A percentile compares a stretch with the other conserved stretches of the same genome.
These are phyloP conservation scores for Pogonophryne albipinna DNA, from an alignment of 2,797 vertebrate genomes.

Conservation along the genomic window DNA sequence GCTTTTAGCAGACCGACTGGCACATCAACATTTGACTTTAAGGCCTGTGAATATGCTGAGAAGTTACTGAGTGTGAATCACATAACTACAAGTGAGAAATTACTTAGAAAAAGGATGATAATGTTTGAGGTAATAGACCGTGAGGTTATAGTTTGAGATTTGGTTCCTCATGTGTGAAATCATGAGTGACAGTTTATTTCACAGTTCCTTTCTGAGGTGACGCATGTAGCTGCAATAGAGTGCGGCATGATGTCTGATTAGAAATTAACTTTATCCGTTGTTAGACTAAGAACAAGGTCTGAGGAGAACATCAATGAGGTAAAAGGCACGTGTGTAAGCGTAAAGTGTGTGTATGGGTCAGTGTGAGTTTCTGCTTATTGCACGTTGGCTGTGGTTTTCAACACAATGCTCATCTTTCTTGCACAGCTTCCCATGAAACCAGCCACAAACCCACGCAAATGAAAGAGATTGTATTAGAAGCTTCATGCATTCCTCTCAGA, in stretches of 20 bases:
- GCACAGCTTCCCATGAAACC: constrained; percentile 59
- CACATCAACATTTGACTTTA: constrained; percentile 11
- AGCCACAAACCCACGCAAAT: constrained; percentile 42
- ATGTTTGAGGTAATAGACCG: constrained; percentile 23
- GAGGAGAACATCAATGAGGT: constrained; percentile 31
- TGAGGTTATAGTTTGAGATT: constrained; percentile 27
- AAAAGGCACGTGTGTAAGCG: constrained; percentile 5
- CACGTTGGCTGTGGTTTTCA: constrained; percentile 55
- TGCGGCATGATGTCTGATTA: background rate
- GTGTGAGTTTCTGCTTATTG: constrained; percentile 12
- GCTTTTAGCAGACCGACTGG: constrained; percentile 11
- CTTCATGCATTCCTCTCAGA: constrained; percentile 4
- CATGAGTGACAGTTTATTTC: constrained; percentile 25
- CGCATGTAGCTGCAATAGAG: constrained; percentile 10
- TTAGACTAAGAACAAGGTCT: constrained; percentile 8
- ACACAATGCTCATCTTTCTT: constrained; percentile 49
- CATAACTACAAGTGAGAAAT: constrained; percentile 31
- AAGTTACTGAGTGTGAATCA: background rate
- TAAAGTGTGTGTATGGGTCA: background rate
- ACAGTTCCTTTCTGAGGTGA: constrained; percentile 32
- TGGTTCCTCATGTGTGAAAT: constrained; percentile 33
- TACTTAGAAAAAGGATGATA: background rate
- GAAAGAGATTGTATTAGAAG: constrained; percentile 42
- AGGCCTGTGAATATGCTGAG: background rate
- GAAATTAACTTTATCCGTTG: background rate